phyloP scores from a whole-genome alignment of 2,797 vertebrate species.

The Bovichtus diacanthus region DNA sequence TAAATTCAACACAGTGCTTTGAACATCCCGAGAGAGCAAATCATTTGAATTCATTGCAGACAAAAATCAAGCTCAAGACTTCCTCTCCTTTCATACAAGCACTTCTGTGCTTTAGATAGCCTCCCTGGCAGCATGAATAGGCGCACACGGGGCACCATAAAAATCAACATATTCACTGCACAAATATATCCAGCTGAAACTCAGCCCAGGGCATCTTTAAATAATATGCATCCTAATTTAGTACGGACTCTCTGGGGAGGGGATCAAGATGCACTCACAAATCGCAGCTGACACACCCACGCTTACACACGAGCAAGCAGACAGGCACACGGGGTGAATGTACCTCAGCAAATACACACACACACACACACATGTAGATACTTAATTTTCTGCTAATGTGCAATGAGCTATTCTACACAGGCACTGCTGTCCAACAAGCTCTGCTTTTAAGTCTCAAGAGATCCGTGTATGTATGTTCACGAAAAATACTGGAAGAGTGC shows the following conservation, averaged over 20 bases:
- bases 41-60: slow-evolving; percentile 39
- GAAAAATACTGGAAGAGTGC: slow-evolving; percentile 17
- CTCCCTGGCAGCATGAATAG: slow-evolving; percentile 50
- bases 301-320: slow-evolving; percentile 51
- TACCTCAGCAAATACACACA: slow-evolving; percentile 42
- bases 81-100: slow-evolving; percentile 52
- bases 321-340: slow-evolving; percentile 39
- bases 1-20: slow-evolving; percentile 19
- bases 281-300: slow-evolving; percentile 71
- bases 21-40: slow-evolving; percentile 34
- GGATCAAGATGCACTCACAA: slow-evolving; percentile 77
- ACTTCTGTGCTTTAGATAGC: slow-evolving; percentile 42
- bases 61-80: slow-evolving; percentile 34
- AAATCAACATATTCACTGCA: slow-evolving; percentile 70
- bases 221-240: slow-evolving; percentile 83
- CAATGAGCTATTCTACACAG: slow-evolving; percentile 58
- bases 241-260: slow-evolving; percentile 67
- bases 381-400: slow-evolving; percentile 58
- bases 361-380: slow-evolving; percentile 20
- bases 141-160: slow-evolving; percentile 49
- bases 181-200: slow-evolving; percentile 73
- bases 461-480: slow-evolving; percentile 14
- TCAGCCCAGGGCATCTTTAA: slow-evolving; percentile 78
- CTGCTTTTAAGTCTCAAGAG: slow-evolving; percentile 39
- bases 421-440: slow-evolving; percentile 34